Evolutionary conservation across 2,888 invertebrate genomes (phyloP), one percentile per base, ranked within the genome.

Genomic region (Steinernema carpocapsae): DNA sequence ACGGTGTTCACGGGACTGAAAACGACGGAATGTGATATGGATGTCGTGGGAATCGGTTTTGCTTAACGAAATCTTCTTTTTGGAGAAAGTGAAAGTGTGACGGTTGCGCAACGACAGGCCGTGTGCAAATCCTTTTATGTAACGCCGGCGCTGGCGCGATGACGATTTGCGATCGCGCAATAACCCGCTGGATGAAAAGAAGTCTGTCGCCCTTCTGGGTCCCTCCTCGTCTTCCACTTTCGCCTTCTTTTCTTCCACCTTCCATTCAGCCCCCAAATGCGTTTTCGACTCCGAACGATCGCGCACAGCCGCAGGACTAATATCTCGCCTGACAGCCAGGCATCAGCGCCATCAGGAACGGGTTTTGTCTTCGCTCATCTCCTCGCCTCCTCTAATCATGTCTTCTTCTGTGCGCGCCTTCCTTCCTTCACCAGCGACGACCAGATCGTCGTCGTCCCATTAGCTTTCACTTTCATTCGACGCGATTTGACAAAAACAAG

Each of bases 1-100:
- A 76, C 76, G 24, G 77, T 74, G 45, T 77, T 74, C 6, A 79
- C 77, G 26, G 84, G 84, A 74, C 84, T 84, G 79, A 75, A 83
- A 79, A 14, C 7, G 22, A 71, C 7, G 22, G 56, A 10, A 56
- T 70, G 37, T 29, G 26, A 51, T 72, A 74, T 64, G 74, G 73
- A 56, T 74, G 46, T 74, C 48, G 48, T 48, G 48, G 17, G 48
- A 17, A 37, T 17, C 48, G 17, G 48, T 48, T 48, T 48, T 14
- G 48, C 48, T 48, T 37, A 6, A 10, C 10, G 48, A 48, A 48
- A 48, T 48, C 48, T 48, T 48, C 48, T 17, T 19, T 19, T 48
- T 19, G 48, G 48, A 64, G 64, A 64, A 64, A 64, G 64, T 32
- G 64, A 64, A 64, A 64, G 64, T 64, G 64, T 64, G 64, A 64